Conservation (phyloP, 2,888 invertebrate species). For the Ophion slaviceki region DNA sequence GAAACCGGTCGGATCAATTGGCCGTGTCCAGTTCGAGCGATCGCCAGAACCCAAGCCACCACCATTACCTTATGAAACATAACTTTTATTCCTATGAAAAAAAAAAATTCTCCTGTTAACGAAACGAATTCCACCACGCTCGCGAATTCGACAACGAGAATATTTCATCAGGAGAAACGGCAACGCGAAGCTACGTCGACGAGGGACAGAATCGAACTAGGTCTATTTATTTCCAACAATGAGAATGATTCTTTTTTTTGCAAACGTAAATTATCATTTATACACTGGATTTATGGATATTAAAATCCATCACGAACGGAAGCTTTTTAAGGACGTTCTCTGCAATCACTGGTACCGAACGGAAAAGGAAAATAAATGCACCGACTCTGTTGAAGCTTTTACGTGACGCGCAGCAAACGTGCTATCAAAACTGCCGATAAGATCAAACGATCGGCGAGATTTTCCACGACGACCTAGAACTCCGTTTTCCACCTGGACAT, state of each 20-base stretch:
- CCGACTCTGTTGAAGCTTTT: constrained; percentile 27
- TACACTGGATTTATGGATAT: constrained; percentile 22
- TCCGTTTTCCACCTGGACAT: neutral
- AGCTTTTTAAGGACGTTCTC: no score
- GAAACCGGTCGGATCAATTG: constrained; percentile 73
- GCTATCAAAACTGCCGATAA: constrained; percentile 36
- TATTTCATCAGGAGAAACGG: neutral
- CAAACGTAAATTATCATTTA: constrained; percentile 11
- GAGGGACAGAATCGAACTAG: constrained; percentile 28
- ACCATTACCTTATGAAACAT: constrained; percentile 33
- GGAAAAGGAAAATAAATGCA: neutral
- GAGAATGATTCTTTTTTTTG: neutral
- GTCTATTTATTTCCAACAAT: neutral
- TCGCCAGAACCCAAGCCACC: constrained; percentile 35
- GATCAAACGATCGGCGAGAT: constrained; percentile 36
- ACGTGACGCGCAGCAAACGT: constrained; percentile 24
- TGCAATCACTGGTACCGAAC: neutral
- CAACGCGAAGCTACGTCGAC: neutral
- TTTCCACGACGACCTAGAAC: constrained; percentile 28
- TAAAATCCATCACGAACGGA: neutral
- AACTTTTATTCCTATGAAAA: neutral
- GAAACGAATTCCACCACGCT: no score
- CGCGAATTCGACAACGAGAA: neutral
- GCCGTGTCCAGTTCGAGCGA: neutral
- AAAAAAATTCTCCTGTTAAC: neutral